These are phyloP conservation scores for Tinea trinotella DNA, from an alignment of 2,888 invertebrate genomes.

Conservation along the genomic window DNA sequence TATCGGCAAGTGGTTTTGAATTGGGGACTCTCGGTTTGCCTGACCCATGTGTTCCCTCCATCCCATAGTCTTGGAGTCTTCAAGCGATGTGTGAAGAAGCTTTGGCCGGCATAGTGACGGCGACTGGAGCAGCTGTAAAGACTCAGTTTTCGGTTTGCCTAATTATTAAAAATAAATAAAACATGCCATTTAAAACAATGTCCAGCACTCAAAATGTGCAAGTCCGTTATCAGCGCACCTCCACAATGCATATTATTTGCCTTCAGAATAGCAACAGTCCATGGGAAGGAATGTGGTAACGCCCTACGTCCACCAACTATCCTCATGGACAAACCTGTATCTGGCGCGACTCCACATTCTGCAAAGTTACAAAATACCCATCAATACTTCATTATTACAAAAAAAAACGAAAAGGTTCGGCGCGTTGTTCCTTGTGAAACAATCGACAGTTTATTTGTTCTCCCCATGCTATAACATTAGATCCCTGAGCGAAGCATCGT, in stretches of 20 bases:
- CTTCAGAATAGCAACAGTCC: slow-evolving; percentile 68
- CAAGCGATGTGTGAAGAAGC: no score
- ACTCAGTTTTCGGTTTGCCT: neutral
- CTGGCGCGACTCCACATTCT: slow-evolving; percentile 72
- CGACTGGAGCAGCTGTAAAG: no score
- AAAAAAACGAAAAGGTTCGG: no score
- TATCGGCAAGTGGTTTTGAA: no score
- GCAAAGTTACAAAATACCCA: no score
- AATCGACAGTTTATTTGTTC: neutral
- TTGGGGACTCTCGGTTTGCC: no score
- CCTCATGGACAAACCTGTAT: slow-evolving; percentile 73
- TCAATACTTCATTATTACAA: no score
- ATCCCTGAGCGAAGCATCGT: neutral
- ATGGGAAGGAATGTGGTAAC: slow-evolving; percentile 65
- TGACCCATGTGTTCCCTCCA: no score
- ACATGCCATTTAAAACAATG: slow-evolving; percentile 72
- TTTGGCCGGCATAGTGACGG: no score
- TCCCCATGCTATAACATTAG: no score
- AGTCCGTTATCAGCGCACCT: slow-evolving; percentile 67
- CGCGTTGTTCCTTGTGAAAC: no score
- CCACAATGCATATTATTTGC: slow-evolving; percentile 63
- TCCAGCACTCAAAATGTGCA: slow-evolving; percentile 70
- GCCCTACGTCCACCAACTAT: slow-evolving; percentile 70
- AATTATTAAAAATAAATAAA: neutral
- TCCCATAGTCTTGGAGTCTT: no score